phyloP scores from a whole-genome alignment of 1,140 invertebrate genomes.

The Temnothorax curvispinosus region DNA sequence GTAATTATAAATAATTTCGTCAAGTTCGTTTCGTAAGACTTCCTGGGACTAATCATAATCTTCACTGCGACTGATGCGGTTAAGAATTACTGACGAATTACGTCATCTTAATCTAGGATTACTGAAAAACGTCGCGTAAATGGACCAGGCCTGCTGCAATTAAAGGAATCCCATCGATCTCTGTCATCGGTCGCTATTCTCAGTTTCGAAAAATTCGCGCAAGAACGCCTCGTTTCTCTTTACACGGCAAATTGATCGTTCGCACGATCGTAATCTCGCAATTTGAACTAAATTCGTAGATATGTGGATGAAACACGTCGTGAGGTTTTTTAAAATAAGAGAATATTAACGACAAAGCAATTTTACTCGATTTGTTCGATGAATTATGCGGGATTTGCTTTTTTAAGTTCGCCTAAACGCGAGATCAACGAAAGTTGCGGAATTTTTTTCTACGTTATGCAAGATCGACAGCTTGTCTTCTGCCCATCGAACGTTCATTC shows the following conservation, averaged over 20 bases:
- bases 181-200: not conserved
- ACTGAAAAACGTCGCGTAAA: constrained; percentile 73
- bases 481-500: constrained; percentile 74
- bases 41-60: constrained; percentile 71
- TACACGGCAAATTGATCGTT: too few relatives aligned
- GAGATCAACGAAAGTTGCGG: too few relatives aligned
- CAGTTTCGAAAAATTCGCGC: not conserved
- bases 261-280: not conserved
- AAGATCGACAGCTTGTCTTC: not conserved
- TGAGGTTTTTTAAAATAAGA: too few relatives aligned
- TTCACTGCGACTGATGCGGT: constrained; percentile 65
- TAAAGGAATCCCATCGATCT: constrained; percentile 32
- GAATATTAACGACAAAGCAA: too few relatives aligned
- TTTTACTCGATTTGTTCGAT: too few relatives aligned
- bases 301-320: too few relatives aligned
- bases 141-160: constrained; percentile 45
- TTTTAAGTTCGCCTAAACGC: too few relatives aligned
- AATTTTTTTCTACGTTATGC: too few relatives aligned
- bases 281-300: not conserved
- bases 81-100: constrained; percentile 67
- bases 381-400: too few relatives aligned
- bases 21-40: constrained; percentile 42
- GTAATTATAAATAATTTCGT: not conserved
- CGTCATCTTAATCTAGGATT: constrained; percentile 75
- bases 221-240: too few relatives aligned